Evolutionary conservation across 2,888 invertebrate genomes (phyloP).

Genomic region (Xylota segnis): DNA sequence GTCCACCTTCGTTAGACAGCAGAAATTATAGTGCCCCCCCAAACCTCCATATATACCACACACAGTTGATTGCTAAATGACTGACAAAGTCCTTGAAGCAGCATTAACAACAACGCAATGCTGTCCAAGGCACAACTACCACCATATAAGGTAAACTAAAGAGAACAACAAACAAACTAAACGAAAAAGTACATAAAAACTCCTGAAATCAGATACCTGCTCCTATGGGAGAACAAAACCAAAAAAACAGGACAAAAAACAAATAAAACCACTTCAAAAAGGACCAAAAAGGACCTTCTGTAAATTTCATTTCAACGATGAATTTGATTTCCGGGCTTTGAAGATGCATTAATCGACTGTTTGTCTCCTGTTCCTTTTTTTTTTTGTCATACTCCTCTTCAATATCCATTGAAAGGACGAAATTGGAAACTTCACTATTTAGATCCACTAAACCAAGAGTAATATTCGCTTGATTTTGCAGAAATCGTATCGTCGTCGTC

Average conservation of each 20-base stretch:
- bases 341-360: constrained; percentile 44
- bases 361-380: constrained; percentile 1
- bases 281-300: constrained; percentile 18
- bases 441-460: constrained; percentile 47
- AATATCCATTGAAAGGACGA: constrained; percentile 7
- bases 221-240: not conserved
- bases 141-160: constrained; percentile 28
- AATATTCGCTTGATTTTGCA: constrained; percentile 47
- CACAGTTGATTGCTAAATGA: constrained; percentile 17
- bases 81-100: constrained; percentile 9
- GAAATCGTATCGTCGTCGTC: constrained; percentile 33
- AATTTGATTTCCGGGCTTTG: constrained; percentile 44
- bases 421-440: constrained; percentile 41
- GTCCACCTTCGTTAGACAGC: constrained; percentile 31
- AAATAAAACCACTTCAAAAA: not conserved
- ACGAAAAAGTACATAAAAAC: constrained; percentile 32
- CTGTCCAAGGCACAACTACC: constrained; percentile 8
- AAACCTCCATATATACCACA: not conserved
- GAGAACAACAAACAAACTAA: constrained; percentile 39
- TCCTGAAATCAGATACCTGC: constrained; percentile 39
- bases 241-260: not conserved
- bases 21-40: not conserved
- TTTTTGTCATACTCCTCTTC: not conserved
- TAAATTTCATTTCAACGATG: constrained; percentile 41
- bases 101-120: constrained; percentile 10